These are phyloP conservation scores for Hyperopisus bebe DNA, from an alignment of 2,113 vertebrate genomes.

Conservation along the genomic window DNA sequence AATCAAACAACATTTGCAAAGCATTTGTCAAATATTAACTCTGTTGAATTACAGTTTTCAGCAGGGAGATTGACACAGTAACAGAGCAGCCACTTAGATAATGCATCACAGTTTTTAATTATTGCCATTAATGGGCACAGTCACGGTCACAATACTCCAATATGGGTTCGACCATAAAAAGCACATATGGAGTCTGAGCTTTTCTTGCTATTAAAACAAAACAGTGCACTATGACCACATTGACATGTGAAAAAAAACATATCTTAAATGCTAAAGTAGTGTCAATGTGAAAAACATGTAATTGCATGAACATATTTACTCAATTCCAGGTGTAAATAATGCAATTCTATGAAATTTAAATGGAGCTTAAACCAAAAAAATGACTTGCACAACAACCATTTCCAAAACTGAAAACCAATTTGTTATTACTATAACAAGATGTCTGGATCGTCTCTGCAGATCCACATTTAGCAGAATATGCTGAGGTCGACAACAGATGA, in stretches of 20 bases:
- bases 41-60: constrained; percentile 40
- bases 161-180: neutral
- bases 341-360: neutral
- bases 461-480: neutral
- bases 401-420: neutral
- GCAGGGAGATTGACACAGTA: constrained; percentile 35
- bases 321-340: neutral
- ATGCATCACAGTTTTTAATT: constrained; percentile 31
- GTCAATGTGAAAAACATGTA: neutral
- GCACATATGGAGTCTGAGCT: neutral
- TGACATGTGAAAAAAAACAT: neutral
- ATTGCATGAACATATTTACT: neutral
- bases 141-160: constrained; percentile 28
- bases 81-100: constrained; percentile 40
- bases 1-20: constrained; percentile 49
- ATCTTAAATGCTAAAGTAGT: neutral
- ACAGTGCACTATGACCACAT: neutral
- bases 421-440: neutral
- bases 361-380: neutral
- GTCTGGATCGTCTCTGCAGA: neutral
- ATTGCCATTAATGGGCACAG: constrained; percentile 37
- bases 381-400: too few relatives aligned
- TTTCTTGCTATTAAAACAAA: neutral
- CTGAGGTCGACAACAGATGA: neutral
- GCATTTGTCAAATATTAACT: constrained; percentile 44